Evolutionary conservation across 2,888 invertebrate species (phyloP).

Genomic region (Drosophila mayaguana): DNA sequence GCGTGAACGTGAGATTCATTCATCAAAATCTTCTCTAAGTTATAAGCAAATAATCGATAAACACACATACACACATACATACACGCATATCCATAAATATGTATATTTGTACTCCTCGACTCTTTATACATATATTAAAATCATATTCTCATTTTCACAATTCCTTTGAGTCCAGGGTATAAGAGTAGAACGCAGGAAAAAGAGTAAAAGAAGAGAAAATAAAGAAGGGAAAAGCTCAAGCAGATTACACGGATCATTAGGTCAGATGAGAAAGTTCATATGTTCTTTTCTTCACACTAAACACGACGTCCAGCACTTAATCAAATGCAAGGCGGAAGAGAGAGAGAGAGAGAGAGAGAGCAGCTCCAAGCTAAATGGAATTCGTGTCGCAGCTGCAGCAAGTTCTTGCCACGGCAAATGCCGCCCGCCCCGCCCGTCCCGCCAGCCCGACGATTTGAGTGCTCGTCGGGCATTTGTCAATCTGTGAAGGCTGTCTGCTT

Average conservation of each 20-base stretch:
- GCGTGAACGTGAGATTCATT: too few relatives aligned
- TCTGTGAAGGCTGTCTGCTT: constrained; percentile 18
- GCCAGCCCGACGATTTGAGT: constrained; percentile 1
- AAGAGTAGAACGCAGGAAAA: background rate
- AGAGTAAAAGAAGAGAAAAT: background rate
- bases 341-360: constrained; percentile 17
- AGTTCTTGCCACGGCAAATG: constrained; percentile 7
- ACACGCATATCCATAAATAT: background rate
- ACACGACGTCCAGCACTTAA: constrained; percentile 72
- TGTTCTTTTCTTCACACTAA: constrained; percentile 61
- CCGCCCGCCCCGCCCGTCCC: background rate
- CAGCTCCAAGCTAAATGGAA: constrained; percentile 8
- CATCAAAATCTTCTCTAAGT: too few relatives aligned
- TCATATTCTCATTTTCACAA: background rate
- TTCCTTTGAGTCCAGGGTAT: background rate
- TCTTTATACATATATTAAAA: background rate
- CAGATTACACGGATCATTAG: constrained; percentile 78
- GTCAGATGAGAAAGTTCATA: constrained; percentile 76
- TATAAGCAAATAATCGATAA: too few relatives aligned
- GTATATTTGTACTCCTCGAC: background rate
- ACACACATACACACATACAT: too few relatives aligned
- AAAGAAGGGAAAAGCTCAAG: constrained; percentile 26
- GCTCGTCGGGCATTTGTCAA: constrained; percentile 42
- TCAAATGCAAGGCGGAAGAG: constrained; percentile 62
- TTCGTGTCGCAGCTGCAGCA: constrained; percentile 24